phyloP scores from a whole-genome alignment of 2,888 invertebrate species.

The Amphimallon solstitiale region DNA sequence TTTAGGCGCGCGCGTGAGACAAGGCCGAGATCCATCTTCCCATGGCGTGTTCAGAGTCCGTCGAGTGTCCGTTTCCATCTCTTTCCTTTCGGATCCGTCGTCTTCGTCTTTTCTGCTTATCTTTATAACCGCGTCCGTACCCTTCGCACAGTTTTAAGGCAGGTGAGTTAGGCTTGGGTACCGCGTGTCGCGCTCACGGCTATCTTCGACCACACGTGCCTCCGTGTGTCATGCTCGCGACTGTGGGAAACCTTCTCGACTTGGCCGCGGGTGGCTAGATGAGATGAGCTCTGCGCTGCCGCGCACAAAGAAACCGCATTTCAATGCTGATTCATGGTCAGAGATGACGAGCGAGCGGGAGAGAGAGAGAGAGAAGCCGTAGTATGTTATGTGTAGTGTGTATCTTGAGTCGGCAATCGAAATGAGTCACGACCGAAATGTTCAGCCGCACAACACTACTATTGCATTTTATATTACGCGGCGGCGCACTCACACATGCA shows the following conservation, averaged over 20 bases:
- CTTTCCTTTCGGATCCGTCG: not conserved
- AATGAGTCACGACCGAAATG: constrained; percentile 45
- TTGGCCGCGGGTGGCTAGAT: constrained; percentile 56
- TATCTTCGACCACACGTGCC: constrained; percentile 65
- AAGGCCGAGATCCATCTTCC: constrained; percentile 48
- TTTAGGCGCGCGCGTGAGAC: constrained; percentile 45
- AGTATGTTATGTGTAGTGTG: constrained; percentile 1
- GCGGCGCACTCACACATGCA: constrained; percentile 26
- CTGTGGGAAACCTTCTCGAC: constrained; percentile 62
- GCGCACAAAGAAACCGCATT: constrained; percentile 43
- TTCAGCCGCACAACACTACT: constrained; percentile 33
- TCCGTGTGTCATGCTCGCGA: constrained; percentile 60
- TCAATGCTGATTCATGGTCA: constrained; percentile 45
- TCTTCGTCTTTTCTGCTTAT: constrained; percentile 5
- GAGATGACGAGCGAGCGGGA: constrained; percentile 42
- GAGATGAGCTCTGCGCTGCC: constrained; percentile 38
- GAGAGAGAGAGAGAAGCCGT: constrained; percentile 22
- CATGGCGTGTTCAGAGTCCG: constrained; percentile 48
- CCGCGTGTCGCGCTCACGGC: constrained; percentile 51
- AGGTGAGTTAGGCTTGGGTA: constrained; percentile 45
- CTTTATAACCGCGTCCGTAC: not conserved
- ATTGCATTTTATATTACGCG: constrained; percentile 33
- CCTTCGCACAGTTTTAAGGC: not conserved
- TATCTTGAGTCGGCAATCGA: constrained; percentile 44
- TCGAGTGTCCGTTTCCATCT: constrained; percentile 41